phyloP scores from a whole-genome alignment of 1,140 invertebrate genomes.

The Antheraea mylitta region DNA sequence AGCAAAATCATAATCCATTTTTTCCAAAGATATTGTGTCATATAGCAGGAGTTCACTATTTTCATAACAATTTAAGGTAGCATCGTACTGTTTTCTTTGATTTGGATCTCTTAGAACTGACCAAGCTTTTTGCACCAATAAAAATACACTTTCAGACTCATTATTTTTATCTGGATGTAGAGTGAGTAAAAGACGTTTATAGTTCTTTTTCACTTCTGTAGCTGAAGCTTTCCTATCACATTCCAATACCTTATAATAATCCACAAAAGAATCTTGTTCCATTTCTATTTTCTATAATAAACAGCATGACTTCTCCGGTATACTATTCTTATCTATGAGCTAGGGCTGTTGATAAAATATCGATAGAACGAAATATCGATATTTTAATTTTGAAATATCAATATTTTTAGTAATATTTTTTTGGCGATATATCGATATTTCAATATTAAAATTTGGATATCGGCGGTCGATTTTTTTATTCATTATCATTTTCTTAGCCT shows the following conservation, averaged over 20 bases:
- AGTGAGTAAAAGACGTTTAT: conserved; percentile 79
- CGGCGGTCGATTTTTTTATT: too few species aligned
- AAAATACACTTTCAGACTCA: conserved; percentile 64
- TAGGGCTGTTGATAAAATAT: too few species aligned
- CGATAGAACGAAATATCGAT: too few species aligned
- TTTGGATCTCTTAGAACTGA: conserved; percentile 79
- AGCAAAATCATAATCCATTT: conserved; percentile 73
- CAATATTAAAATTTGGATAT: too few species aligned
- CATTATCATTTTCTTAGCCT: too few species aligned
- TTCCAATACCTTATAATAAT: conserved; percentile 81
- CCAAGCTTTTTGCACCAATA: conserved; percentile 82
- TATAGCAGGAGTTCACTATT: conserved; percentile 79
- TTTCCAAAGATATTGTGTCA: conserved; percentile 74
- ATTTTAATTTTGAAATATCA: too few species aligned
- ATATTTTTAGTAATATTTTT: too few species aligned
- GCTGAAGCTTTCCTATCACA: conserved; percentile 76
- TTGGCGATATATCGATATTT: too few species aligned
- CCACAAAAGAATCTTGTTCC: conserved; percentile 29
- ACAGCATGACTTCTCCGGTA: too few species aligned
- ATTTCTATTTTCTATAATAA: conserved; percentile 15
- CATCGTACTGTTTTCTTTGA: conserved; percentile 81
- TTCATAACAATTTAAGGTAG: conserved; percentile 74
- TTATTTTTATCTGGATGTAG: conserved; percentile 80
- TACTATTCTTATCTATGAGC: too few species aligned
- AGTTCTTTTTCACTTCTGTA: conserved; percentile 82